Base-by-base conservation (phyloP, 1,140 invertebrate species). In the Leptinotarsa lineolata region DNA sequence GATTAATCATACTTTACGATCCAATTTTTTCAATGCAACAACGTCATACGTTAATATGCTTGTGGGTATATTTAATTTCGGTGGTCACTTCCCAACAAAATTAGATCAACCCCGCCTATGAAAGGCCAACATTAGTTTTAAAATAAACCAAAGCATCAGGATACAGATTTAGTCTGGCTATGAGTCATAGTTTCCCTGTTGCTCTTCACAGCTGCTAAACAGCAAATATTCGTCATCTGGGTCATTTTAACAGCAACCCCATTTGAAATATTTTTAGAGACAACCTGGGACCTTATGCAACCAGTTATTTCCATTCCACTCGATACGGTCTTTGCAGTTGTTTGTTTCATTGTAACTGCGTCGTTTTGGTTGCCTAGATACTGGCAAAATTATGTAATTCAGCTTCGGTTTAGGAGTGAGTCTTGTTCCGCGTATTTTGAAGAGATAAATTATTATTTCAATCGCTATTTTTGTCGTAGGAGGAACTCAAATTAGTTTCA, bases 141-240 rank as follows among this genome's bases (percentile, higher is more conserved):
- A 74, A 74, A 71, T 74, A 74, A 70, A 70, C 68, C 68, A 70
- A 58, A 70, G 67, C 61, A 59, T 74, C 72, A 74, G 75, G 58
- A 74, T 70, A 74, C 75, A 74, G 75, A 76, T 76, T 76, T 76
- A 76, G 72, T 70, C 67, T 64, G 13, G 30, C 67, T 59, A 71
- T 76, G 75, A 76, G 68, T 76, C 75, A 76, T 70, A 58, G 20
- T 71, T 70, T 73, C 64, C 74, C 72, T 76, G 74, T 76, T 76
- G 74, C 70, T 73, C 59, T 70, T 63, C 59, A 70, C 66, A 68
- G 46, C 64, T 72, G 61, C 46, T 61, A 39, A 66, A 72, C 71
- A 46, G 63, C 30, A 60, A n/a, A 70, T 61, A 70, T 58, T 61
- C 68, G 68, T 70, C 73, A 72, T 74, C 72, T 74, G 72, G 67